A percentile compares a stretch with the other conserved stretches of the same genome.
Conservation (phyloP, 2,888 invertebrate genomes). For the Parnassius orleans region DNA sequence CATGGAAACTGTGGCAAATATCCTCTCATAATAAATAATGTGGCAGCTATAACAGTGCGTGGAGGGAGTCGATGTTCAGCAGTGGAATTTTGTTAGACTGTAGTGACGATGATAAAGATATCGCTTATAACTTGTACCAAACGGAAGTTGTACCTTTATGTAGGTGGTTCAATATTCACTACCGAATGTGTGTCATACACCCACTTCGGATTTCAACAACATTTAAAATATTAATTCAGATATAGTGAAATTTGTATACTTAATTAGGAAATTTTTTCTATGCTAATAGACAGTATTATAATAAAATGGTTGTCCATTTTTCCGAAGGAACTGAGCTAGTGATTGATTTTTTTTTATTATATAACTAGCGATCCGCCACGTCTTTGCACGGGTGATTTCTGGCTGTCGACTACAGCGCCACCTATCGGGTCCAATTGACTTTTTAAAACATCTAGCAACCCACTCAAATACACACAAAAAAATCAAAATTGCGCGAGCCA, state of each 20-base stretch:
- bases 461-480: too few relatives aligned
- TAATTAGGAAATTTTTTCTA: constrained; percentile 9
- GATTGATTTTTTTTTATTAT: neutral
- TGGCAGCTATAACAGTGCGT: neutral
- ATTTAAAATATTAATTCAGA: constrained; percentile 12
- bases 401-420: too few relatives aligned
- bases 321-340: neutral
- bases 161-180: constrained; percentile 8
- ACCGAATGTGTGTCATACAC: constrained; percentile 18
- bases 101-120: neutral
- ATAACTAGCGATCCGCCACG: too few relatives aligned
- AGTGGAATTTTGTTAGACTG: neutral
- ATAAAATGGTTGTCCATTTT: neutral
- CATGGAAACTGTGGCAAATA: too few relatives aligned
- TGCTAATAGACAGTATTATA: constrained; percentile 4
- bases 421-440: too few relatives aligned
- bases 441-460: too few relatives aligned
- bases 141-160: neutral
- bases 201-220: constrained; percentile 15
- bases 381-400: too few relatives aligned
- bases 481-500: too few relatives aligned
- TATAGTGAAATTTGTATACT: neutral
- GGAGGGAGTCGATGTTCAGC: neutral
- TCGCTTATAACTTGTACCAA: constrained; percentile 10
- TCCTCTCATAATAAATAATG: too few relatives aligned